Conservation (phyloP, 2,888 invertebrate species). For the Orthosia cruda region DNA sequence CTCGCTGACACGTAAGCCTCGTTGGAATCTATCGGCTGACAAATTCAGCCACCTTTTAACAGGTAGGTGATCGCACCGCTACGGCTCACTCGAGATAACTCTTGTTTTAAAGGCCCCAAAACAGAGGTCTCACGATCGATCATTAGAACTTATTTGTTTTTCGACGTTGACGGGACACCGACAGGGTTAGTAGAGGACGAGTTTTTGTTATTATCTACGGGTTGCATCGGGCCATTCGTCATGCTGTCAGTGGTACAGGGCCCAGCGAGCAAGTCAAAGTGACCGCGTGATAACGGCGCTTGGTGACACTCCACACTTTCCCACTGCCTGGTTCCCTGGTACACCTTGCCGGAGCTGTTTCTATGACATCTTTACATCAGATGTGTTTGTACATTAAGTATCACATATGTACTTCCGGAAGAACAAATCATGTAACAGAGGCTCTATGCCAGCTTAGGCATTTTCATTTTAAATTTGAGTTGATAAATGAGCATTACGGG, state of each 20-base stretch:
- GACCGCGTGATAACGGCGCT: slow-evolving; percentile 87
- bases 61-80: slow-evolving; percentile 80
- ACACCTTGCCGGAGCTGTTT: slow-evolving; percentile 24
- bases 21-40: slow-evolving; percentile 76
- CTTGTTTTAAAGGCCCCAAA: slow-evolving; percentile 87
- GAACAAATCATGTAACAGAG: neutral
- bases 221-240: slow-evolving; percentile 90
- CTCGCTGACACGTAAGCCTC: slow-evolving; percentile 71
- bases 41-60: slow-evolving; percentile 80
- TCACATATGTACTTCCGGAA: neutral
- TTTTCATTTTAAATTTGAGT: neutral
- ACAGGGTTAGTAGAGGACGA: slow-evolving; percentile 78
- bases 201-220: slow-evolving; percentile 84
- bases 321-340: slow-evolving; percentile 59
- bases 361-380: neutral
- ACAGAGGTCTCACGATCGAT: slow-evolving; percentile 88
- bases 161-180: slow-evolving; percentile 89
- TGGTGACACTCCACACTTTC: slow-evolving; percentile 75
- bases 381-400: neutral
- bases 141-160: slow-evolving; percentile 91
- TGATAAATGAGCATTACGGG: too few relatives aligned
- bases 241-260: slow-evolving; percentile 89
- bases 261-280: slow-evolving; percentile 89
- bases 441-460: neutral
- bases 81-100: slow-evolving; percentile 82